A percentile compares a stretch with the other conserved stretches of the same genome.
phyloP scores from a whole-genome alignment of 2,113 vertebrate genomes.

The Thalassoma bifasciatum region DNA sequence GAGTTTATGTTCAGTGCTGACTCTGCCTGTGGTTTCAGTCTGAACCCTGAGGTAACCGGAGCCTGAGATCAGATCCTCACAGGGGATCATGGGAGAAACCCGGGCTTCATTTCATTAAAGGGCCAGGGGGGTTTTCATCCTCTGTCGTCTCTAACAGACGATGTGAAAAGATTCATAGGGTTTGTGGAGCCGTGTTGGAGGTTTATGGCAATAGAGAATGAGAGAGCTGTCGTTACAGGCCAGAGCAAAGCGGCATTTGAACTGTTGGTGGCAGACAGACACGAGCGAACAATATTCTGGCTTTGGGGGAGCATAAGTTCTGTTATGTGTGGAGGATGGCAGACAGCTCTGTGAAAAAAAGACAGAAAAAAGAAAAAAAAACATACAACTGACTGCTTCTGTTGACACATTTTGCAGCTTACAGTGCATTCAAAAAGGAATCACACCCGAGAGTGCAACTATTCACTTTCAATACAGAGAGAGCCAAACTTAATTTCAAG shows the following conservation, averaged over 20 bases:
- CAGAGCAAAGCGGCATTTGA: neutral
- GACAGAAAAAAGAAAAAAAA: neutral
- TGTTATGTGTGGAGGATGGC: neutral
- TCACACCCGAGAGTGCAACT: too few relatives aligned
- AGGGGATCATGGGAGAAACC: slow-evolving; percentile 45
- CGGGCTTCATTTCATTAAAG: slow-evolving; percentile 43
- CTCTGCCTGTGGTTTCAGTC: slow-evolving; percentile 16
- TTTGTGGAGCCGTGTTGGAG: neutral
- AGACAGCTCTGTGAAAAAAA: neutral
- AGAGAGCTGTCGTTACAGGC: slow-evolving; percentile 5
- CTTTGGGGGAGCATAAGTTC: neutral
- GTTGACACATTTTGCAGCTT: neutral
- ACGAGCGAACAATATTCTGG: neutral
- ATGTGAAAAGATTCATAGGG: slow-evolving; percentile 1
- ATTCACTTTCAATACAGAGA: too few relatives aligned
- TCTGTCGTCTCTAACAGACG: neutral
- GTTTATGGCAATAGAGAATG: neutral
- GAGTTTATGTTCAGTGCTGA: neutral
- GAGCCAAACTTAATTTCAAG: too few relatives aligned
- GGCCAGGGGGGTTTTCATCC: slow-evolving; percentile 2
- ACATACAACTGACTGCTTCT: neutral
- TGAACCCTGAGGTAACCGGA: slow-evolving; percentile 55
- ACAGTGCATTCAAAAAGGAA: too few relatives aligned
- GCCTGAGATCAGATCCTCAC: slow-evolving; percentile 63
- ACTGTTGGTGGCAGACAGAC: too few relatives aligned